Evolutionary conservation across 2,113 vertebrate species (phyloP).

Genomic region (Antennarius striatus): DNA sequence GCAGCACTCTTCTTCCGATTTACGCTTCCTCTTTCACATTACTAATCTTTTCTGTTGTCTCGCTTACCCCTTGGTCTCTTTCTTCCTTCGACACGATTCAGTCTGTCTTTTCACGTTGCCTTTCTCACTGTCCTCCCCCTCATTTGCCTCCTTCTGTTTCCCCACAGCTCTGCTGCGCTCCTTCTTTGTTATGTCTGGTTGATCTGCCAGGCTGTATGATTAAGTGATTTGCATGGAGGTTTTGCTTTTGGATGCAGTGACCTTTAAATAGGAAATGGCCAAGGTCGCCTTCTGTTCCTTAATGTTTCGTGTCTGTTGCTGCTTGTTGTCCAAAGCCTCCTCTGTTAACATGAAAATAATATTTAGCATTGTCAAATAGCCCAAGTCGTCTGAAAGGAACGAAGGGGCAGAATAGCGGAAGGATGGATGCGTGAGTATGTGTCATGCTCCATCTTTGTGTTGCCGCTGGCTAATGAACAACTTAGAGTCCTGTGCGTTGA

Average conservation of each 20-base stretch:
- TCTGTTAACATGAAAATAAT: conserved; percentile 41
- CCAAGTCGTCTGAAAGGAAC: conserved; percentile 23
- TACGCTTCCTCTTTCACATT: conserved; percentile 32
- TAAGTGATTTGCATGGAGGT: conserved; percentile 18
- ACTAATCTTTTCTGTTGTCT: conserved; percentile 46
- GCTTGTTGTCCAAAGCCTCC: conserved; percentile 26
- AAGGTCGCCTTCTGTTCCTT: conserved; percentile 54
- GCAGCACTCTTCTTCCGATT: conserved; percentile 61
- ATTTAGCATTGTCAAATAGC: conserved; percentile 28
- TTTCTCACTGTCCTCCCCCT: conserved; percentile 34
- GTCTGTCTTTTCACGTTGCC: conserved; percentile 30
- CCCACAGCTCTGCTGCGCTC: conserved; percentile 34
- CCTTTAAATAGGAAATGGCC: conserved; percentile 52
- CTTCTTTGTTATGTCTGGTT: conserved; percentile 67
- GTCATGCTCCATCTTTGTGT: conserved; percentile 44
- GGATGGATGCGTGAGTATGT: conserved; percentile 39
- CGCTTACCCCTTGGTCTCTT: conserved; percentile 13
- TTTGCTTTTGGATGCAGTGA: conserved; percentile 55
- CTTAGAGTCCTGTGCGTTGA: conserved; percentile 54
- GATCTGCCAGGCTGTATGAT: conserved; percentile 38
- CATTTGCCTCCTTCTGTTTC: conserved; percentile 37
- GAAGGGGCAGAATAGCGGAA: conserved; percentile 28
- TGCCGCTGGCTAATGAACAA: conserved; percentile 66
- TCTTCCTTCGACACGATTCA: conserved; percentile 22
- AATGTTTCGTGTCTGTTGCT: conserved; percentile 55